Evolutionary conservation across 2,113 vertebrate species (phyloP).

Genomic region (Gambusia affinis): DNA sequence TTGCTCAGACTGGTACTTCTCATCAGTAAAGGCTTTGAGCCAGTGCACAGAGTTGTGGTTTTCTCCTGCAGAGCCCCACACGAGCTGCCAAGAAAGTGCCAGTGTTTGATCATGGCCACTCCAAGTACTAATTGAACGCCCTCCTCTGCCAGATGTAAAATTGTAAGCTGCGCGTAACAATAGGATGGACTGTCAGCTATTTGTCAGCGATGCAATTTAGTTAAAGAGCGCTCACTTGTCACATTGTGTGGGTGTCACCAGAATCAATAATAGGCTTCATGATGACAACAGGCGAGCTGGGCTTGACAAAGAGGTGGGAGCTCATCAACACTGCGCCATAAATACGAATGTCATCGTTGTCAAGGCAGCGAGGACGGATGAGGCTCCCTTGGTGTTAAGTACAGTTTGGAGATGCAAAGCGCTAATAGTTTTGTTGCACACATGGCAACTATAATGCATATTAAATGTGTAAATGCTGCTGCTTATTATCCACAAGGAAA

Average conservation of each 20-base stretch:
- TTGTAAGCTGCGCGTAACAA: constrained; percentile 43
- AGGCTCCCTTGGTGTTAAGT: constrained; percentile 4
- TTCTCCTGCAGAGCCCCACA: constrained; percentile 16
- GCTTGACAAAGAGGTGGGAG: constrained; percentile 50
- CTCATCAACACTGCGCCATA: constrained; percentile 56
- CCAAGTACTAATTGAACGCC: constrained; percentile 44
- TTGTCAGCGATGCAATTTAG: constrained; percentile 61
- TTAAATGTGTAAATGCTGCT: neutral
- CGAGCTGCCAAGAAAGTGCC: constrained; percentile 44
- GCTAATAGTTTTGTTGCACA: neutral
- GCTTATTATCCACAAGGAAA: neutral
- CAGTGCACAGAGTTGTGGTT: constrained; percentile 7
- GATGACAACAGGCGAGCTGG: constrained; percentile 54
- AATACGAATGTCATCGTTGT: constrained; percentile 52
- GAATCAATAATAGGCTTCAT: constrained; percentile 66
- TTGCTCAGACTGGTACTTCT: constrained; percentile 15
- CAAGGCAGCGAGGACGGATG: constrained; percentile 31
- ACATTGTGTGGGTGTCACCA: constrained; percentile 62
- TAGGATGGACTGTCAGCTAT: constrained; percentile 49
- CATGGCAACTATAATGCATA: neutral
- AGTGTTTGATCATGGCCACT: constrained; percentile 33
- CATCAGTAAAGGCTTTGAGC: constrained; percentile 40
- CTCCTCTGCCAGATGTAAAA: constrained; percentile 57
- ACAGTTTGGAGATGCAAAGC: neutral
- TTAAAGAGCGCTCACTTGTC: constrained; percentile 63